Evolutionary conservation across 1,140 invertebrate species (phyloP), one percentile per base, ranked within the genome.

Genomic region (Hyles euphorbiae): DNA sequence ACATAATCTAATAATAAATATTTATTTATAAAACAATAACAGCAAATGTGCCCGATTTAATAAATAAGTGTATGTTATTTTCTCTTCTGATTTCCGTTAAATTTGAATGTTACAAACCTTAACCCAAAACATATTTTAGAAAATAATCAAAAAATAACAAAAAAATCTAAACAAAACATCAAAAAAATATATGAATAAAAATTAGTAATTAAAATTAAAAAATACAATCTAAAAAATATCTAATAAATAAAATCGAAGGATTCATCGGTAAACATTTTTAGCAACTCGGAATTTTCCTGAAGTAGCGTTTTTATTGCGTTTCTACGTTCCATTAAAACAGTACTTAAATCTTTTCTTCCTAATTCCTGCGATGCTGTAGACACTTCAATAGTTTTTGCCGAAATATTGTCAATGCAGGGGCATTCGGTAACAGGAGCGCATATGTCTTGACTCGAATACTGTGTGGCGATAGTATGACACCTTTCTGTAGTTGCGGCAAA

Each of bases 261-360:
- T 71, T 83, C 83, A 53, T 85, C 82, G 9, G 78, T 78, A 62
- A 87, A 84, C 36, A 85, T 50, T 62, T 79, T 77, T 5, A 84
- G 66, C 34, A 85, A 68, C 22, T 79, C 77, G 5, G 77, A 76
- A 65, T 81, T 64, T 43, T 72, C 52, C 9, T 70, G 47, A 6
- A 85, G 53, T 11, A 87, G 11, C 44, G 57, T 65, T 50, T 70
- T 50, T 22, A 87, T 54, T 5, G 83, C 84, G 9, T 45, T 34
- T 64, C 75, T 73, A 5, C 83, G 74, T 56, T 72, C 76, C 43
- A 52, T 47, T 22, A 80, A 32, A 48, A 72, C 65, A 12, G 74
- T 58, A 54, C 8, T 69, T 66, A 11, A 77, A 40, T 53, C 66
- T 58, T 46, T 73, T 34, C 22, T 22, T 22, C 22, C 22, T 22